Evolutionary conservation across 2,888 invertebrate genomes (phyloP), one percentile per base, ranked within the genome.

Genomic region (Acleris cristana): DNA sequence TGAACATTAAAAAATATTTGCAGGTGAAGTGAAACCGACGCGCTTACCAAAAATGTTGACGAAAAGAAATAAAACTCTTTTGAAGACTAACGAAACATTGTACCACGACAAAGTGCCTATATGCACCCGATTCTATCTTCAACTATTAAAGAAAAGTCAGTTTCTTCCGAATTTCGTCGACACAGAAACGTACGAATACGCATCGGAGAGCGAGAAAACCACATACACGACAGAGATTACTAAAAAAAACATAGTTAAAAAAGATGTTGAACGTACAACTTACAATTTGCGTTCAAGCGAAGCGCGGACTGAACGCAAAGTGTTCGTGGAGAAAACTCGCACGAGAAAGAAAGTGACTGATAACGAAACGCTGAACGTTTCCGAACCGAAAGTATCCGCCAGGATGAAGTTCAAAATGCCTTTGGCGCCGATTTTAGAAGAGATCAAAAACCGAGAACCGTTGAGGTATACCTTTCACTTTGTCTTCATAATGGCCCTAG

Each of bases 101-200:
- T 91, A 83, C 73, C 83, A 90, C 73, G 92, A 92, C 69, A 92
- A 92, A 77, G 90, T 93, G 0, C 86, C 93, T 0, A 86, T 92
- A 45, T 89, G 88, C 3, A 92, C 91, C 0, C 81, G 93, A 4
- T 93, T 92, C 69, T 88, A 90, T 70, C 82, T 92, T 0, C 91
- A 92, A 72, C 76, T 92, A 12, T 73, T 93, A 0, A 92, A 92
- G 70, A 82, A 75, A 51, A 90, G 90, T 64, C 91, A 92, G 69
- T 92, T 92, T 54, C 64, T 90, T 1, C 79, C 84, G 64, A 79
- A 83, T 0, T 92, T 92, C 58, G 73, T 84, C 14, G 86, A 85
- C 2, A 79, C 81, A 0, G 90, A 89, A 71, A 78, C 69, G 0
- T 92, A 92, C 65, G 91, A 91, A 61, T 92, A 90, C 71, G 92